A percentile compares a stretch with the other conserved stretches of the same genome.
Evolutionary conservation across 2,888 invertebrate genomes (phyloP).

Genomic region (Campopleginae sp.): DNA sequence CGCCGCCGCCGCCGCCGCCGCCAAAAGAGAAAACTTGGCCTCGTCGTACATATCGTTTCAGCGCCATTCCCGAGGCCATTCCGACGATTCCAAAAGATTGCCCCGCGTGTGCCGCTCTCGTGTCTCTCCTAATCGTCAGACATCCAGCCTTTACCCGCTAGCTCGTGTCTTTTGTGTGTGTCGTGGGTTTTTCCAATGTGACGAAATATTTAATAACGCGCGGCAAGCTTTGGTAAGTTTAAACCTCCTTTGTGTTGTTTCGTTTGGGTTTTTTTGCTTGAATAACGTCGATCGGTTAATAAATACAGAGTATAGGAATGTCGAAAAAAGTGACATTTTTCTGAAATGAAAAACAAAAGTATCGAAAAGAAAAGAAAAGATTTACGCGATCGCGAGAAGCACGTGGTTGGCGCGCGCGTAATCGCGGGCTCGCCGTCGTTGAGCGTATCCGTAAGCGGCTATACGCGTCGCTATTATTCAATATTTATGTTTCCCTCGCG

Average conservation of each 20-base stretch:
- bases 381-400: neutral
- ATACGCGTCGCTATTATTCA: conserved; percentile 46
- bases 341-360: too few species aligned
- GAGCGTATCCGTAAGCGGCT: conserved; percentile 13
- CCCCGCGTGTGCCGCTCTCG: conserved; percentile 10
- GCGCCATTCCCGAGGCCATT: conserved; percentile 13
- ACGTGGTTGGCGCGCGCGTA: neutral
- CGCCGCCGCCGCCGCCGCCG: too few species aligned
- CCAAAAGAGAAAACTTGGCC: neutral
- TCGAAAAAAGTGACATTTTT: too few species aligned
- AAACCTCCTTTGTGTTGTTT: neutral
- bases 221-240: neutral
- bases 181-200: neutral
- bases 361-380: too few species aligned
- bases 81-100: conserved; percentile 5
- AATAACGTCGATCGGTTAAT: too few species aligned
- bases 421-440: neutral
- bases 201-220: conserved; percentile 3
- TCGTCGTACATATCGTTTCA: neutral
- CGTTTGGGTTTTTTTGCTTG: neutral
- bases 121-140: conserved; percentile 17
- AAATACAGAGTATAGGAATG: too few species aligned
- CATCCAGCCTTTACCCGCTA: neutral
- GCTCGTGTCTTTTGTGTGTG: neutral
- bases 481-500: conserved; percentile 37